These are phyloP conservation scores for Ephialtes manifestator DNA, from an alignment of 2,888 invertebrate genomes.

Conservation along the genomic window DNA sequence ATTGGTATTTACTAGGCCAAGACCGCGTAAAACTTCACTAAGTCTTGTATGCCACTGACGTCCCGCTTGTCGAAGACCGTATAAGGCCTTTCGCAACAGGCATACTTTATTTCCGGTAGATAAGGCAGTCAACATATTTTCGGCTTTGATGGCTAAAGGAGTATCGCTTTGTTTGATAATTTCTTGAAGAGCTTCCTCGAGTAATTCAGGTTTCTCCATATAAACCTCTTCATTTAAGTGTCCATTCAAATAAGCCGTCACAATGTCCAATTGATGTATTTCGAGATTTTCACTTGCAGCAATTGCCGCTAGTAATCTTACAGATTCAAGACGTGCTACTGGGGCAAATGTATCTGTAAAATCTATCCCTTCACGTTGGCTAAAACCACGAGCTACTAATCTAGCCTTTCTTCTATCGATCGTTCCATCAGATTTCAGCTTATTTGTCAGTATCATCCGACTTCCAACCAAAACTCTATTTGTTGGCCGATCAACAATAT, in stretches of 20 bases:
- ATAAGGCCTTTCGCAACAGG: not conserved
- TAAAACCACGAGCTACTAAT: conserved; percentile 66
- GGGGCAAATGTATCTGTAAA: conserved; percentile 64
- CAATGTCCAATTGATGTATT: conserved; percentile 70
- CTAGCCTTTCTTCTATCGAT: conserved; percentile 62
- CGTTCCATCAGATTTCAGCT: conserved; percentile 55
- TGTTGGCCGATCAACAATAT: conserved; percentile 50
- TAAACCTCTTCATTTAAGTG: conserved; percentile 59
- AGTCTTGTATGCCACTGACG: not conserved
- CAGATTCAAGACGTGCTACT: no score
- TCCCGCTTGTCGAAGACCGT: not conserved
- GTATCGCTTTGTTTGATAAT: not conserved
- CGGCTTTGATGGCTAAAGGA: not conserved
- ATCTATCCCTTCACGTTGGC: conserved; percentile 56
- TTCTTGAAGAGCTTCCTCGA: no score
- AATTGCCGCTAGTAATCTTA: conserved; percentile 64
- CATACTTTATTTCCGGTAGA: no score
- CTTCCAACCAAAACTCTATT: conserved; percentile 19
- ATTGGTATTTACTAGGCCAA: not conserved
- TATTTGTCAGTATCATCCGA: conserved; percentile 51
- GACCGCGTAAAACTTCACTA: not conserved
- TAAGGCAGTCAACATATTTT: not conserved
- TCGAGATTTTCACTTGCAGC: conserved; percentile 57
- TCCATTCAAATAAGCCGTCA: conserved; percentile 71
- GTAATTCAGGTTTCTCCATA: conserved; percentile 65